Evolutionary conservation across 2,113 vertebrate genomes (phyloP).

Genomic region (Melierax canorus): DNA sequence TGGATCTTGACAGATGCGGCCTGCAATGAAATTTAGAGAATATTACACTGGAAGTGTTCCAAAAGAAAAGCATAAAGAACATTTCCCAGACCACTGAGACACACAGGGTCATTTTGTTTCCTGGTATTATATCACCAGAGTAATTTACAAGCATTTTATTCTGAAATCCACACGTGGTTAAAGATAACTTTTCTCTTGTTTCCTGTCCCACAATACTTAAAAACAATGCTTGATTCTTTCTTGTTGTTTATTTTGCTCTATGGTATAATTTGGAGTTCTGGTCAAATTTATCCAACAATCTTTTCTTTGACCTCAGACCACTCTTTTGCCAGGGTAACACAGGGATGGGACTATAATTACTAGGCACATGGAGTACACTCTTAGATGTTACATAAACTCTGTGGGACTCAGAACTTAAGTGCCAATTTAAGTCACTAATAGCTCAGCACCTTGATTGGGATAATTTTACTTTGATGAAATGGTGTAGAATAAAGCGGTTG

Average conservation of each 20-base stretch:
- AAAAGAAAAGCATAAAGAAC: neutral
- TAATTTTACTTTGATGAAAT: neutral
- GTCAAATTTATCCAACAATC: neutral
- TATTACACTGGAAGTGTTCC: neutral
- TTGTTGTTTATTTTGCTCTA: neutral
- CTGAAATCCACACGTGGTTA: neutral
- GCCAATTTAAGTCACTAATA: neutral
- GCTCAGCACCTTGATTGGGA: neutral
- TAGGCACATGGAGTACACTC: neutral
- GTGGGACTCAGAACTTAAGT: neutral
- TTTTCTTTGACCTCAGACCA: neutral
- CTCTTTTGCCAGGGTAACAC: neutral
- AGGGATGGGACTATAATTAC: slow-evolving; percentile 7
- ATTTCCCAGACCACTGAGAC: neutral
- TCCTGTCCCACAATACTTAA: neutral
- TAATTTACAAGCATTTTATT: neutral
- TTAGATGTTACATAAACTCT: neutral
- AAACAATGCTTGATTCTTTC: neutral
- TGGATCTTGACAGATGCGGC: slow-evolving; percentile 87
- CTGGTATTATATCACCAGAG: neutral
- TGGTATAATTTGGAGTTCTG: slow-evolving; percentile 26
- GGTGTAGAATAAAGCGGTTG: neutral
- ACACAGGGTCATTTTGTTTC: neutral
- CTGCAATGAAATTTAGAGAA: slow-evolving; percentile 63
- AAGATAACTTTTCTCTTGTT: neutral